Evolutionary conservation across 2,888 invertebrate genomes (phyloP).

Genomic region (Hyposoter dolosus): DNA sequence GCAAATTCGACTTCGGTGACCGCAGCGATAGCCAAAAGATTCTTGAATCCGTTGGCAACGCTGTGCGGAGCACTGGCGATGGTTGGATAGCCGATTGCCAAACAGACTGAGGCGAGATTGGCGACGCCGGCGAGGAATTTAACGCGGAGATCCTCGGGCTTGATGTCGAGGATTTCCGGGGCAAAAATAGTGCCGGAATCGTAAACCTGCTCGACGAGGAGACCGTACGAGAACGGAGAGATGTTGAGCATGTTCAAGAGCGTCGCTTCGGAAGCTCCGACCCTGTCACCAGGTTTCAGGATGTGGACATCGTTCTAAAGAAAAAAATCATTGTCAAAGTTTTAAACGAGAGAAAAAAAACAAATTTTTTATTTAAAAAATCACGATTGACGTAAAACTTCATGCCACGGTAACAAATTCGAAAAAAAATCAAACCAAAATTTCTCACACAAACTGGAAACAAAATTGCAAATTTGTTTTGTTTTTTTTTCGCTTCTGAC

Average conservation of each 20-base stretch:
- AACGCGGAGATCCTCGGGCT: constrained; percentile 96
- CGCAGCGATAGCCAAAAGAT: constrained; percentile 97
- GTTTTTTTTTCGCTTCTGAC: not conserved
- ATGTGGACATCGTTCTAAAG: constrained; percentile 93
- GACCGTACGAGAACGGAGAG: constrained; percentile 99
- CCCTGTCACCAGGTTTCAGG: constrained; percentile 97
- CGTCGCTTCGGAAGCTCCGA: constrained; percentile 99
- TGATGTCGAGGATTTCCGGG: constrained; percentile 98
- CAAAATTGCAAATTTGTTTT: not conserved
- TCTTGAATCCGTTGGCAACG: constrained; percentile 99
- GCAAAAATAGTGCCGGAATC: constrained; percentile 99
- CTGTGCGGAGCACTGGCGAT: constrained; percentile 98
- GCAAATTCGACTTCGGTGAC: constrained; percentile 98
- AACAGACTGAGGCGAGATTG: constrained; percentile 96
- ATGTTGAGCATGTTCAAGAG: constrained; percentile 99
- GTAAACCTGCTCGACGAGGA: constrained; percentile 98
- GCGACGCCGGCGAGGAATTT: constrained; percentile 97
- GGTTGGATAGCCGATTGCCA: constrained; percentile 98
- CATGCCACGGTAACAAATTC: too few species aligned
- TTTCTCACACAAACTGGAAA: not conserved
- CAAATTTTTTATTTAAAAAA: not conserved
- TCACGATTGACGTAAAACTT: too few species aligned
- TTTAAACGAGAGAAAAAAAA: not conserved
- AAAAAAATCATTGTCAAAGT: not conserved
- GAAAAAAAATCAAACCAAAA: not conserved